A percentile compares a stretch with the other conserved stretches of the same genome.
Evolutionary conservation across 2,797 vertebrate genomes (phyloP).

Genomic region (Cirrhinus mrigala): DNA sequence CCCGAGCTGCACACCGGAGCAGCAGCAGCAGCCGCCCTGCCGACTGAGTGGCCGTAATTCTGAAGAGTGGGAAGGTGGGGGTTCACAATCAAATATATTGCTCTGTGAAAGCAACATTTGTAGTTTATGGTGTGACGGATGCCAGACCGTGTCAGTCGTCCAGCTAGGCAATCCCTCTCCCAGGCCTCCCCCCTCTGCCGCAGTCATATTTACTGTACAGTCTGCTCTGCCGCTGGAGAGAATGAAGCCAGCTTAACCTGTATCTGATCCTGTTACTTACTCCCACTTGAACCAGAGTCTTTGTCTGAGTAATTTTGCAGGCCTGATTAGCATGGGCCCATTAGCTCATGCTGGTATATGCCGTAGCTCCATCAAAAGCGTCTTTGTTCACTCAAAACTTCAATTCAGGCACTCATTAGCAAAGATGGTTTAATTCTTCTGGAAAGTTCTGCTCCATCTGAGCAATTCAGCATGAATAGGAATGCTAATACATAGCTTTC

Average conservation of each 20-base stretch:
- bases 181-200: slow-evolving; percentile 35
- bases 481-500: not conserved
- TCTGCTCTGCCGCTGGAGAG: slow-evolving; percentile 33
- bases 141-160: slow-evolving; percentile 56
- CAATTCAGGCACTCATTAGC: not conserved
- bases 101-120: slow-evolving; percentile 50
- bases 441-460: not conserved
- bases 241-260: slow-evolving; percentile 58
- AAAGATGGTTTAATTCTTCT: not conserved
- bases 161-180: slow-evolving; percentile 58
- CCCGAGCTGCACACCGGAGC: slow-evolving; percentile 33
- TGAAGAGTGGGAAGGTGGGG: slow-evolving; percentile 39
- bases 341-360: too few species aligned
- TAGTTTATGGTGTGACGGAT: slow-evolving; percentile 52
- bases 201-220: slow-evolving; percentile 53
- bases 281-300: slow-evolving; percentile 34
- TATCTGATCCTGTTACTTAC: slow-evolving; percentile 49
- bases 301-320: slow-evolving; percentile 36
- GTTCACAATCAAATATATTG: slow-evolving; percentile 55
- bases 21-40: slow-evolving; percentile 10
- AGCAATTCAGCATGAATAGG: not conserved
- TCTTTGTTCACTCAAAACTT: not conserved
- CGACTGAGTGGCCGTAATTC: slow-evolving; percentile 41
- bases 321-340: not conserved
- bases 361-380: not conserved